Conservation (phyloP, 1,140 invertebrate genomes). For the Charaxes varanes region DNA sequence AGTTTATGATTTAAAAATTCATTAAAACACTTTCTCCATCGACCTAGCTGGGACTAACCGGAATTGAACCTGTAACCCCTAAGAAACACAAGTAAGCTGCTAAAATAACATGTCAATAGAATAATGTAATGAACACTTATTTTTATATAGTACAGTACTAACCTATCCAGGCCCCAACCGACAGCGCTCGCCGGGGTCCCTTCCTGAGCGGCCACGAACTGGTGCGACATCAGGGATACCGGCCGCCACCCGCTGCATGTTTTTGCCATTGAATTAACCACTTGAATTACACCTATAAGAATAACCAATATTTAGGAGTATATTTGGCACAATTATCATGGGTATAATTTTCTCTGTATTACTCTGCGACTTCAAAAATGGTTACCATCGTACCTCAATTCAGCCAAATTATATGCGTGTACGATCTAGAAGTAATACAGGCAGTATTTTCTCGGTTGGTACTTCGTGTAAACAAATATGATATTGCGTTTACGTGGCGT, state of each 20-base stretch:
- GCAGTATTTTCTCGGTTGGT: too few species aligned
- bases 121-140: background rate
- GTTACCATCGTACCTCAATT: too few species aligned
- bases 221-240: slow-evolving; percentile 50
- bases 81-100: too few species aligned
- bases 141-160: background rate
- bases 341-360: background rate
- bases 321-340: background rate
- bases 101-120: background rate
- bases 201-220: slow-evolving; percentile 24
- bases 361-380: background rate
- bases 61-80: too few species aligned
- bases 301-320: background rate
- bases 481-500: too few species aligned
- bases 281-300: slow-evolving; percentile 46
- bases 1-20: too few species aligned
- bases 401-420: too few species aligned
- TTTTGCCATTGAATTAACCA: slow-evolving; percentile 40
- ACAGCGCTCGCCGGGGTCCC: slow-evolving; percentile 34
- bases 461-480: too few species aligned
- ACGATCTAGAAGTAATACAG: too few species aligned
- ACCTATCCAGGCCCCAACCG: slow-evolving; percentile 57
- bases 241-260: slow-evolving; percentile 43
- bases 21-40: too few species aligned
- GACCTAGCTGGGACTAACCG: too few species aligned